Conservation (phyloP, 2,113 vertebrate species). For the Amphiprion percula region DNA sequence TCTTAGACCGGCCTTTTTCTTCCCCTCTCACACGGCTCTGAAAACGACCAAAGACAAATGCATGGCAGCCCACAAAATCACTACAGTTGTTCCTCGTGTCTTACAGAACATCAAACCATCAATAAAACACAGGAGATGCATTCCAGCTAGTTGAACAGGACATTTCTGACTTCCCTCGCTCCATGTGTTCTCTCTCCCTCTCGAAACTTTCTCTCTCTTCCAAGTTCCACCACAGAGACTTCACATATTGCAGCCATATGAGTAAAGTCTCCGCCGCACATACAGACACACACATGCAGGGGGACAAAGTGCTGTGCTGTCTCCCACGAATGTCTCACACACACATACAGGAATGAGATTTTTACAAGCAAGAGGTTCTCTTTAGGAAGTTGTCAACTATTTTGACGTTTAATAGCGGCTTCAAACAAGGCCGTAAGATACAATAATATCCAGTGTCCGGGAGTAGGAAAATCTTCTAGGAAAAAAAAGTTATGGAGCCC, state of each 20-base stretch:
- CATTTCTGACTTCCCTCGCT: slow-evolving; percentile 75
- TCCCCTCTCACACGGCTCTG: slow-evolving; percentile 31
- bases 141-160: slow-evolving; percentile 80
- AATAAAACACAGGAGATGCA: slow-evolving; percentile 80
- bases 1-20: slow-evolving; percentile 14
- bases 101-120: slow-evolving; percentile 80
- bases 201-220: slow-evolving; percentile 74
- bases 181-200: slow-evolving; percentile 68
- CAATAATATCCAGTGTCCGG: slow-evolving; percentile 70
- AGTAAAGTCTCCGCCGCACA: slow-evolving; percentile 61
- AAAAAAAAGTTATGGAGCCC: slow-evolving; percentile 14
- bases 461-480: slow-evolving; percentile 14
- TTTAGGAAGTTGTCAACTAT: slow-evolving; percentile 81
- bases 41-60: slow-evolving; percentile 72
- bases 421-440: slow-evolving; percentile 74
- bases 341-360: slow-evolving; percentile 59
- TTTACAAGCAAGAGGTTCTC: slow-evolving; percentile 79
- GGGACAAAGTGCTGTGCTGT: slow-evolving; percentile 56
- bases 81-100: slow-evolving; percentile 80
- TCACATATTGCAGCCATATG: slow-evolving; percentile 84
- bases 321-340: slow-evolving; percentile 55
- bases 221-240: slow-evolving; percentile 77
- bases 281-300: slow-evolving; percentile 38
- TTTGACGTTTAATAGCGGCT: slow-evolving; percentile 79
- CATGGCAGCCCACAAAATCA: slow-evolving; percentile 78